A percentile compares a stretch with the other conserved stretches of the same genome.
These are phyloP conservation scores for Entomobrya multifasciata DNA, from an alignment of 2,888 invertebrate genomes.

Conservation along the genomic window DNA sequence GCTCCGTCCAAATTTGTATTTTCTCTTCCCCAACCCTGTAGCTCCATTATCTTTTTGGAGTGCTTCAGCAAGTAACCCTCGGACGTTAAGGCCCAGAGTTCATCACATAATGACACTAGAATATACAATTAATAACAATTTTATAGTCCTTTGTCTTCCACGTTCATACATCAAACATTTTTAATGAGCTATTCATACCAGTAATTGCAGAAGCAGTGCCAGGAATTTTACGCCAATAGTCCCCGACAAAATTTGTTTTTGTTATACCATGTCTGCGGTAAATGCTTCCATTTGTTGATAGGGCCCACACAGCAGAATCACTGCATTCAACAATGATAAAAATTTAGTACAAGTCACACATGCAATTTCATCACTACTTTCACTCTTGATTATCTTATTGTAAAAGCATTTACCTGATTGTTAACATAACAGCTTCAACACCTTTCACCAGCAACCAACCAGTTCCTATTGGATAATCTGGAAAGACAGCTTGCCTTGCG, in stretches of 20 bases:
- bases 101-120: constrained; percentile 80
- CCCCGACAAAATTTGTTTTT: constrained; percentile 82
- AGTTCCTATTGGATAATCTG: constrained; percentile 82
- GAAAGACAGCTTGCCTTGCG: constrained; percentile 82
- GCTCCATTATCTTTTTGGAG: constrained; percentile 61
- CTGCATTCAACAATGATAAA: no score
- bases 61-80: constrained; percentile 77
- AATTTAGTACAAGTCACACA: no score
- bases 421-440: constrained; percentile 81
- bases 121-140: background rate
- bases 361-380: background rate
- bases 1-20: background rate
- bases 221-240: constrained; percentile 82
- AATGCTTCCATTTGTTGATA: constrained; percentile 81
- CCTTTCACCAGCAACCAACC: constrained; percentile 83
- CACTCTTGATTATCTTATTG: background rate
- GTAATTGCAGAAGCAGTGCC: constrained; percentile 78
- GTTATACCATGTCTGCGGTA: constrained; percentile 82
- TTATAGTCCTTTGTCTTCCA: no score
- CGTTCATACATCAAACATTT: no score
- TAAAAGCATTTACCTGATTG: constrained; percentile 56
- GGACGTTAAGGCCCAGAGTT: constrained; percentile 80
- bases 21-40: constrained; percentile 7
- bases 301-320: constrained; percentile 82
- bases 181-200: background rate